A percentile compares a stretch with the other conserved stretches of the same genome.
These are phyloP conservation scores for Hippocampus zosterae DNA, from an alignment of 2,113 vertebrate genomes.

Conservation along the genomic window DNA sequence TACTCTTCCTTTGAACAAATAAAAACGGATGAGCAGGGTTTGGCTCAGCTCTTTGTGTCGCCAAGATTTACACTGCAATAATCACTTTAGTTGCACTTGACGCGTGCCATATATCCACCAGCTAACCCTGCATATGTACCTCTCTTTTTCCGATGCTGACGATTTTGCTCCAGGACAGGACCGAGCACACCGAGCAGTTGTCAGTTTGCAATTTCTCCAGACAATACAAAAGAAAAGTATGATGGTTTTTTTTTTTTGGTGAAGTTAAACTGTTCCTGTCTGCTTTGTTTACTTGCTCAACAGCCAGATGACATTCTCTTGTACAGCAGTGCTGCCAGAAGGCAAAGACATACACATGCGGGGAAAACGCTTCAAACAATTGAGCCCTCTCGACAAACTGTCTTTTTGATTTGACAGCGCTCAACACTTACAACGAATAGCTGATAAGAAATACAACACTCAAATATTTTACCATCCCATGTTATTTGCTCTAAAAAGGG, in stretches of 20 bases:
- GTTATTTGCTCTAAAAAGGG: neutral
- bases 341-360: neutral
- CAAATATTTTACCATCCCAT: no score
- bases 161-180: neutral
- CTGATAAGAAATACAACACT: no score
- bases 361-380: conserved; percentile 1
- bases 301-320: conserved; percentile 19
- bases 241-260: neutral
- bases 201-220: neutral
- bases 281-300: conserved; percentile 8
- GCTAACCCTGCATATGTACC: neutral
- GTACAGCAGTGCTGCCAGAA: neutral
- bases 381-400: neutral
- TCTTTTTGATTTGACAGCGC: neutral
- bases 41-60: neutral
- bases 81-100: conserved; percentile 18
- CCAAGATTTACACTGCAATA: conserved; percentile 9
- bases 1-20: neutral
- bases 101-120: neutral
- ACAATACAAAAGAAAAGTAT: neutral
- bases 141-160: neutral
- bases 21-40: neutral
- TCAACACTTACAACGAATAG: neutral
- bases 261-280: conserved; percentile 9
- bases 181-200: neutral